A percentile compares a stretch with the other conserved stretches of the same genome.
phyloP scores from a whole-genome alignment of 2,797 vertebrate genomes.

The Scomberomorus guttatus region DNA sequence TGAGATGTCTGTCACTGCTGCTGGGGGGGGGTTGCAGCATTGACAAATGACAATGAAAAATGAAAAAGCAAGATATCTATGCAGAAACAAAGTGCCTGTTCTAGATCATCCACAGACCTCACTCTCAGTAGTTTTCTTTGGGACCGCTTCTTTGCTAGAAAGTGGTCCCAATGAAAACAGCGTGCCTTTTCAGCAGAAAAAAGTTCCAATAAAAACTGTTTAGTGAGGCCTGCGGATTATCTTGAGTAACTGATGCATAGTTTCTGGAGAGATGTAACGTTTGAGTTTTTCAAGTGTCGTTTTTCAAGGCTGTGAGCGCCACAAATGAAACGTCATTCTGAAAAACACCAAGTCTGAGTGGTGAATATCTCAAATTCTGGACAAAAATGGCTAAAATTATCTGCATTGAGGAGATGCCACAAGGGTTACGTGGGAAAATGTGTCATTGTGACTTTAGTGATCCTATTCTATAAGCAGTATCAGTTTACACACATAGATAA shows the following conservation, averaged over 20 bases:
- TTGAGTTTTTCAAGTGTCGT: not conserved
- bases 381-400: not conserved
- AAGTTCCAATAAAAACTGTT: slow-evolving; percentile 36
- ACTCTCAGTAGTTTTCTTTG: slow-evolving; percentile 24
- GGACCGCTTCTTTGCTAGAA: slow-evolving; percentile 24
- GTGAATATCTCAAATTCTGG: not conserved
- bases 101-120: not conserved
- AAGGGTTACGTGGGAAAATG: not conserved
- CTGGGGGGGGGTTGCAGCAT: not conserved
- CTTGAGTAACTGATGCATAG: slow-evolving; percentile 27
- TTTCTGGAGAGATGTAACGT: slow-evolving; percentile 12
- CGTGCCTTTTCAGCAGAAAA: slow-evolving; percentile 15
- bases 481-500: not conserved
- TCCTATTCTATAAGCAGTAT: not conserved
- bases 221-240: slow-evolving; percentile 33
- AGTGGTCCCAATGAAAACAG: slow-evolving; percentile 23
- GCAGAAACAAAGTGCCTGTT: not conserved
- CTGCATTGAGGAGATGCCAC: not conserved
- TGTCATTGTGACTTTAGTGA: not conserved
- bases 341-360: too few relatives aligned
- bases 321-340: too few relatives aligned
- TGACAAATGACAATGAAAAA: too few relatives aligned
- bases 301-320: not conserved
- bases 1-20: too few relatives aligned
- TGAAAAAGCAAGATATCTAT: not conserved